Evolutionary conservation across 2,113 vertebrate genomes (phyloP).

Genomic region (Trematocara zebra): DNA sequence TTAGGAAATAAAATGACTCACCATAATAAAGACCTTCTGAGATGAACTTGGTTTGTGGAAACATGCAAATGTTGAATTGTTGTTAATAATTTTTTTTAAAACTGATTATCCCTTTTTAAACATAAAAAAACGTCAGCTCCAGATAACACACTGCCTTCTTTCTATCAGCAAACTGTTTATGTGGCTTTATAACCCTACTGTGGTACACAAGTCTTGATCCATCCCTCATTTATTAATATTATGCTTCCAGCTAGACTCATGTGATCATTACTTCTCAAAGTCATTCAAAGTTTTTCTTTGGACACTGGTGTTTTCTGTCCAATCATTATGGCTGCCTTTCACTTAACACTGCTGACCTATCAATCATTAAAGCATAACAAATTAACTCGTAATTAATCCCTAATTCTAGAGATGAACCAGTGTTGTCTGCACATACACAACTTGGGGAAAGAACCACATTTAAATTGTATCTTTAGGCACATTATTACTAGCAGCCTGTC

Average conservation of each 20-base stretch:
- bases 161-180: neutral
- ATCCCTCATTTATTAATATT: neutral
- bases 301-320: neutral
- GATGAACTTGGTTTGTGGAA: neutral
- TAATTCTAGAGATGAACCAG: neutral
- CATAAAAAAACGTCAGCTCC: neutral
- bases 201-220: neutral
- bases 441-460: neutral
- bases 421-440: neutral
- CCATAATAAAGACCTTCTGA: neutral
- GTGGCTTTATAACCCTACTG: neutral
- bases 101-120: neutral
- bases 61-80: neutral
- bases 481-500: neutral
- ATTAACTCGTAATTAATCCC: fast-evolving
- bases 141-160: neutral
- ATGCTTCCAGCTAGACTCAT: neutral
- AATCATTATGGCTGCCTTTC: neutral
- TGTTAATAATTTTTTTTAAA: neutral
- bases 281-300: neutral
- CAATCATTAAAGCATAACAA: neutral
- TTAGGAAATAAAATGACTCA: neutral
- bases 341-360: neutral
- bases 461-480: neutral
- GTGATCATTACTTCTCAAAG: neutral